Evolutionary conservation across 64 coral and sea anemone genomes (phyloP), one percentile per base, ranked within the genome.

Genomic region (Stylophora pistillata): DNA sequence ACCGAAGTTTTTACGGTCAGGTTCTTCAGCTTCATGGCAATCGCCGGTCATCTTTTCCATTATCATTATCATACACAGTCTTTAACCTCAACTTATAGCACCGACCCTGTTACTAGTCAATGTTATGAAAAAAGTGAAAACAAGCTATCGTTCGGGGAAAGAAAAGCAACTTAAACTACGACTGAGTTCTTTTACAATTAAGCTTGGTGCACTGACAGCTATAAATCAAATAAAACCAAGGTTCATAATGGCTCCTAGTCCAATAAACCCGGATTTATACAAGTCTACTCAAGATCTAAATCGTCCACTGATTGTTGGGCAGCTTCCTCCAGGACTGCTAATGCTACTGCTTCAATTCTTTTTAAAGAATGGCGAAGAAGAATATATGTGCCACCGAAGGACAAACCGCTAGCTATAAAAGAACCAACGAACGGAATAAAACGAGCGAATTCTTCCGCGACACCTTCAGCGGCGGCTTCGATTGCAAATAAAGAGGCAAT

Each of bases 301-400:
- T 89, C 87, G 59, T 89, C 60, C 0, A 63, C 34, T 37, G 61
- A 17, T 53, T 25, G 7, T 20, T 75, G 3, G 20, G 59, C 25
- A 55, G 60, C 59, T 81, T 81, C 76, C 0, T 31, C 30, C 7
- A 89, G 21, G 30, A 89, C 21, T 29, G 18, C n/a, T 18, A 79
- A 13, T 18, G 88, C 88, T 16, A 61, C 20, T 52, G 68, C 74
- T 68, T 79, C 88, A 15, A 89, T 58, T 11, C 80, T 25, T 18
- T 81, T 21, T 33, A 89, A 62, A 72, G 61, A 79, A 63, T 79
- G 30, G 16, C 56, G 26, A 23, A 89, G 76, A 30, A 61, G n/a
- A 34, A 79, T 56, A 56, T 89, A 89, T n/a, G 88, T 89, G 10
- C 55, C 54, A 56, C 57, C 73, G 64, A 89, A 79, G 9, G 87